Base-by-base conservation (phyloP, 2,113 vertebrate genomes). In the Ascaphus truei region DNA sequence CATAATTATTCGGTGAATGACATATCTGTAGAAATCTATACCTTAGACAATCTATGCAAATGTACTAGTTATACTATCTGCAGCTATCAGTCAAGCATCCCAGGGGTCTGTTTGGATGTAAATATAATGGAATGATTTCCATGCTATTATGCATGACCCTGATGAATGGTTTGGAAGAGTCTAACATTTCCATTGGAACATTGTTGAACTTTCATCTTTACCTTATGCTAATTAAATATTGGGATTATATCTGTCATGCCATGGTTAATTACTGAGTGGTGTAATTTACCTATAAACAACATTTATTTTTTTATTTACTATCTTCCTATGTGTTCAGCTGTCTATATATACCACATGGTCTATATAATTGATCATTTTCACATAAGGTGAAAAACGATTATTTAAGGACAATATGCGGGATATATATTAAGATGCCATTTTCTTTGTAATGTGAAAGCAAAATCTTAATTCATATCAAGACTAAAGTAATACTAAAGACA, bases 61-160 rank as follows among this genome's bases (percentile, higher is more conserved):
- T 61, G 11, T 50, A 7, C 22, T 48, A 47, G 33, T 51, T 36
- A 31, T 16, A 20, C 10, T 27, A 69, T 61, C 56, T 52, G 6
- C 45, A 39, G 56, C 56, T 36, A 52, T 69, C 56, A 37, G 30
- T 61, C 57, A 61, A 51, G 25, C 13, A 52, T 71, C 67, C 26
- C 67, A 31, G 1, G 55, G 57, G 57, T 12, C 55, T 52, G 43
- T 51, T 61, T 71, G 18, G 20, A 61, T 71, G 45, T 60, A 71
- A 71, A 71, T 45, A 71, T 52, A 71, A 71, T 71, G 23, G 41
- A 61, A 71, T 61, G 25, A 22, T 37, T 60, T 48, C 37, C 33
- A 23, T 23, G 22, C 39, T 50, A 60, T 52, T 37, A 59, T 69
- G 33, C 45, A 51, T 52, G 45, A 71, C 57, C 67, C 67, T 50